Conservation (phyloP, 2,113 vertebrate genomes). For the Vidua chalybeata region DNA sequence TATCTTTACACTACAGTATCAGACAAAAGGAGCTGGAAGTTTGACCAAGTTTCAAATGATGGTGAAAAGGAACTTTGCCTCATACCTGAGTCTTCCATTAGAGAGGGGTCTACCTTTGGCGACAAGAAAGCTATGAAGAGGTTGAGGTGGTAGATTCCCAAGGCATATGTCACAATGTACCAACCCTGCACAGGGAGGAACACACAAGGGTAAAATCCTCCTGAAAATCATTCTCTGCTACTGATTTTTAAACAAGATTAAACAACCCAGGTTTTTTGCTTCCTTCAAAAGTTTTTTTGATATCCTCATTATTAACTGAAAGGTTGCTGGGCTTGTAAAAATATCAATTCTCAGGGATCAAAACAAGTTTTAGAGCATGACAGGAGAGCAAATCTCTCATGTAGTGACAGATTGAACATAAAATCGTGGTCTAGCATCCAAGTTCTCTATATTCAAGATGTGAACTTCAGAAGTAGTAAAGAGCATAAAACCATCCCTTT, state of each 20-base stretch:
- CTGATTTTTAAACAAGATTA: not conserved
- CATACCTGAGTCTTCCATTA: constrained; percentile 86
- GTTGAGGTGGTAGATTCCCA: constrained; percentile 86
- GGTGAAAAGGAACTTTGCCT: not conserved
- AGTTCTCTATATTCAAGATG: not conserved
- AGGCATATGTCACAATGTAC: constrained; percentile 87
- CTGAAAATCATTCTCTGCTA: not conserved
- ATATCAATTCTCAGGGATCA: not conserved
- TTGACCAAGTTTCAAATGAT: not conserved
- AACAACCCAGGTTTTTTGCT: accelerated
- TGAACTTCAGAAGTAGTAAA: not conserved
- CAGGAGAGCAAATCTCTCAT: not conserved
- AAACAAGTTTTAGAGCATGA: not conserved
- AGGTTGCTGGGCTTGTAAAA: not conserved
- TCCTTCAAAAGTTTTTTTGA: not conserved
- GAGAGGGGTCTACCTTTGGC: constrained; percentile 84
- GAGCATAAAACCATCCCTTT: not conserved
- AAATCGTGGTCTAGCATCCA: not conserved
- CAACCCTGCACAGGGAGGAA: constrained; percentile 71
- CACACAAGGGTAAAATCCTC: not conserved
- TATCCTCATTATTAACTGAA: not conserved
- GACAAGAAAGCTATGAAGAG: constrained; percentile 87
- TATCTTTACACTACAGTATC: not conserved
- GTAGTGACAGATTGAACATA: accelerated
- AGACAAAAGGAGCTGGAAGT: not conserved